Conservation (phyloP, 2,113 vertebrate genomes). For the Heteronetta atricapilla region DNA sequence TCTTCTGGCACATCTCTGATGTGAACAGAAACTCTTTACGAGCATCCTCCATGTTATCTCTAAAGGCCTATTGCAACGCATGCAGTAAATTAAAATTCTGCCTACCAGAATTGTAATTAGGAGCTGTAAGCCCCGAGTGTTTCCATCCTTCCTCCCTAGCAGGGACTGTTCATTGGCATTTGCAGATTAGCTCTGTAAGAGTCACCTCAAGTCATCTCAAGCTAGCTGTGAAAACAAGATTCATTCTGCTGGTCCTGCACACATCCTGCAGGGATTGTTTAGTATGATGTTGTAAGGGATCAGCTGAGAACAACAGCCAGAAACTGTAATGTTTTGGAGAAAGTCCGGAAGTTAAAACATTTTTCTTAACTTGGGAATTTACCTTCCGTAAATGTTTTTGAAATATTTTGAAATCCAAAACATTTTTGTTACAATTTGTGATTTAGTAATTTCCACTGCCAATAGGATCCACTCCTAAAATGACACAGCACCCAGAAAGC, state of each 20-base stretch:
- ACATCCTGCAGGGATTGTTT: neutral
- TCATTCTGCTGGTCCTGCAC: neutral
- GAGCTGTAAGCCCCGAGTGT: neutral
- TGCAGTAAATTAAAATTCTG: neutral
- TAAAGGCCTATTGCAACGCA: neutral
- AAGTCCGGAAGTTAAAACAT: neutral
- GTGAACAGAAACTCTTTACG: neutral
- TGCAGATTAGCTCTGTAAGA: neutral
- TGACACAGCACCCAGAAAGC: neutral
- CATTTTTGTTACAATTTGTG: neutral
- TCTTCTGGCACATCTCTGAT: neutral
- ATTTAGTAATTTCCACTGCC: neutral
- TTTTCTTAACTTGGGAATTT: neutral
- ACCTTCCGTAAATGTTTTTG: neutral
- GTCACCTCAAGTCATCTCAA: neutral
- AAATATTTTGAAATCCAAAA: neutral
- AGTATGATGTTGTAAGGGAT: neutral
- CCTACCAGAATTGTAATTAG: rapidly evolving
- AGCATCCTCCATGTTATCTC: neutral
- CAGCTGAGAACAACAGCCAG: neutral
- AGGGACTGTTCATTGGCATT: neutral
- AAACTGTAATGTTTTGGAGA: neutral
- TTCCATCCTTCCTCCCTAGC: neutral
- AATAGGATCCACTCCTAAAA: neutral
- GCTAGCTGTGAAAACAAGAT: neutral